Base-by-base conservation (phyloP, 2,113 vertebrate genomes). In the Nanorana parkeri region DNA sequence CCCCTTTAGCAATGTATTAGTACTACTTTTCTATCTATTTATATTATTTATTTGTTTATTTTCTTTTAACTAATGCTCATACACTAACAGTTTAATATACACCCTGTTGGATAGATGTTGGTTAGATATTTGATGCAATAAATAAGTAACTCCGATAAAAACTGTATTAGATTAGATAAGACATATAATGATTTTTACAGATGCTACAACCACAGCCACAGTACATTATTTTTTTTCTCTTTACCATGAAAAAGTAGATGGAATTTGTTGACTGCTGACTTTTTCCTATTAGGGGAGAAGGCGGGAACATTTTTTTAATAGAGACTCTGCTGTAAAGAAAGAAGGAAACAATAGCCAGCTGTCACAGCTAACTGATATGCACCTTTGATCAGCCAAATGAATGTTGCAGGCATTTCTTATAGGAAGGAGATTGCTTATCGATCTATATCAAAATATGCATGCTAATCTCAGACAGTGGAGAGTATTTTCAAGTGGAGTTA, bases 371-470 rank as follows among this genome's bases (percentile, higher is more conserved):
- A 93, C 95, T 96, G 96, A 95, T 95, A 95, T 94, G 92, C 92
- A 91, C 92, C 96, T 99, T 98, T 99, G 97, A 99, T 98, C 97
- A 96, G 93, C 94, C 96, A 98, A 99, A 98, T 99, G 96, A 99
- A 97, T 96, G 96, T 95, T 95, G 96, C 95, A 97, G 96, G 96
- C 97, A 96, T 99, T 98, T 99, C 96, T 98, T 96, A 99, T 97
- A 96, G 97, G 94, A 95, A 96, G 98, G 97, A 99, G 98, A 99
- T 99, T 99, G 98, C 96, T 99, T 99, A 99, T 99, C 97, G 97
- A 99, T 99, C 97, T 99, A 97, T 99, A 99, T 99, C 95, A 99
- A 98, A 99, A 99, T 99, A 99, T 99, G 97, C 98, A 99, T 98
- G 96, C 95, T 98, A 99, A 99, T 99, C 96, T 93, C 85, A 77